Base-by-base conservation (phyloP, 1,140 invertebrate species). In the Drosophila ananassae region DNA sequence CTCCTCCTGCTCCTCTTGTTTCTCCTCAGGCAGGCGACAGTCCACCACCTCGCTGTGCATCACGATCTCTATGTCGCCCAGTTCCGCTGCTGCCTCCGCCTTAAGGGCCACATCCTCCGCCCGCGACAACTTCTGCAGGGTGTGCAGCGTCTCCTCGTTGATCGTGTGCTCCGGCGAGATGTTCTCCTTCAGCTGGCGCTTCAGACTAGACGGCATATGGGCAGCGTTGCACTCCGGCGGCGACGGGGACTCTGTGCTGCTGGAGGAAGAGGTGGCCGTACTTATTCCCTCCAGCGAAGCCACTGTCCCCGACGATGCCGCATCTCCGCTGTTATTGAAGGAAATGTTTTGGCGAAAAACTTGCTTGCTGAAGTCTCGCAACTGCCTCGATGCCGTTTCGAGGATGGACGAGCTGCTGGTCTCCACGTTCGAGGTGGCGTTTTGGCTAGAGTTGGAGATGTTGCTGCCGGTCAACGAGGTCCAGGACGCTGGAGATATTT, bases 111-210 rank as follows among this genome's bases (percentile, higher is more conserved):
- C 28, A 53, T 77, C 73, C 51, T 78, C 60, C 2, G 56, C 57
- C 8, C 68, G 69, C 9, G 79, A 63, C 2, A 90, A 37, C 50
- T 90, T 91, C 22, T 91, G 84, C 10, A 91, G 46, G 22, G 74
- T 73, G 22, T 89, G 87, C 44, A 92, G 51, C n/a, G 87, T 91
- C 34, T 91, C 90, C 69, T 91, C 89, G 6, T 90, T 91, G 7
- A 92, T 91, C 30, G 91, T 92, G 46, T 92, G 91, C 57, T 92
- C 90, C 12, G 91, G 91, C 32, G 91, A 92, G 22, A 92, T 91
- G 61, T 92, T 92, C 67, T 92, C 91, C 55, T 92, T 92, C 3
- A 92, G 77, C 58, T 92, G 89, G 44, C 80, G 76, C 59, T 92
- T 92, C 12, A 92, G 54, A 28, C 84, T 87, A 39, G 58, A 64